phyloP scores from a whole-genome alignment of 2,113 vertebrate species.

The Oostethus manadensis region DNA sequence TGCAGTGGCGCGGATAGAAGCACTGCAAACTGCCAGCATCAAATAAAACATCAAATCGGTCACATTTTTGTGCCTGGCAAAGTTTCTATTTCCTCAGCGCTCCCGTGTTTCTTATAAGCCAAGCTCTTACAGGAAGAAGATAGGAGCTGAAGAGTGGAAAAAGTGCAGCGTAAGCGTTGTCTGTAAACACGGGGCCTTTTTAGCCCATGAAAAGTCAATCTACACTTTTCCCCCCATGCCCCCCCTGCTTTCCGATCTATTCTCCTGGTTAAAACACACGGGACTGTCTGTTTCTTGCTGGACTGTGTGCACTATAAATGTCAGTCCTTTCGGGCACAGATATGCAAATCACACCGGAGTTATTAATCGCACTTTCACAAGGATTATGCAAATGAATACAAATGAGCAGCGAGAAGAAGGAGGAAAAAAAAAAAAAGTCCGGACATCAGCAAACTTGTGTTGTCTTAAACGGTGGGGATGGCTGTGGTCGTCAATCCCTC shows the following conservation, averaged over 20 bases:
- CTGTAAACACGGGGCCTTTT: constrained; percentile 13
- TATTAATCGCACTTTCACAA: constrained; percentile 66
- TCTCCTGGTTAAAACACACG: constrained; percentile 5
- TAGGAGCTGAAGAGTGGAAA: constrained; percentile 18
- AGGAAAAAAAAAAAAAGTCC: constrained; percentile 9
- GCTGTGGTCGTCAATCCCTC: constrained; percentile 26
- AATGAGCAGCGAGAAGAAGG: constrained; percentile 30
- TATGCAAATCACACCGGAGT: constrained; percentile 64
- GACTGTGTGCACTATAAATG: constrained; percentile 40
- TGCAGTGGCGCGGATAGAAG: too few species aligned
- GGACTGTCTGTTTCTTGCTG: constrained; percentile 29
- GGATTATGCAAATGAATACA: constrained; percentile 69
- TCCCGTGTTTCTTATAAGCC: constrained; percentile 28
- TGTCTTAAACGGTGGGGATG: constrained; percentile 28
- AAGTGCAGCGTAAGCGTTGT: constrained; percentile 13
- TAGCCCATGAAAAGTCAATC: constrained; percentile 21
- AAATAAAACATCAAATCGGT: too few species aligned
- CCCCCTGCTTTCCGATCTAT: constrained; percentile 9
- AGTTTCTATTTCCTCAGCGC: constrained; percentile 48
- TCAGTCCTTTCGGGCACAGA: constrained; percentile 59
- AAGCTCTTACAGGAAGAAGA: constrained; percentile 26
- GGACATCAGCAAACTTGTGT: constrained; percentile 42
- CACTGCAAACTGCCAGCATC: too few species aligned
- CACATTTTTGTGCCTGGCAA: constrained; percentile 44
- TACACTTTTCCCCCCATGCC: constrained; percentile 3